These are phyloP conservation scores for Dicrurus megarhynchus DNA, from an alignment of 2,113 vertebrate species.

Conservation along the genomic window DNA sequence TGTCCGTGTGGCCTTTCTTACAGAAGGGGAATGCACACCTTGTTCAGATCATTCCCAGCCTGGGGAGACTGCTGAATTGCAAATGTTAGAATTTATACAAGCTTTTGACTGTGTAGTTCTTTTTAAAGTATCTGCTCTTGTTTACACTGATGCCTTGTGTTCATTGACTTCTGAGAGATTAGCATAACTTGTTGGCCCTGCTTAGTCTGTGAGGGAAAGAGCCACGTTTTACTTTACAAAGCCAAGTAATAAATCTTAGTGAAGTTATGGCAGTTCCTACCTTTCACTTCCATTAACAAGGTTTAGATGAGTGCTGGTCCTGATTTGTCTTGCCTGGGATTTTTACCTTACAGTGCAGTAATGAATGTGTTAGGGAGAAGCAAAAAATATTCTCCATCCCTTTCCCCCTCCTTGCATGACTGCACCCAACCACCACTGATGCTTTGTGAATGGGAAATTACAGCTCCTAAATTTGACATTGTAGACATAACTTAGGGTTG, in stretches of 20 bases:
- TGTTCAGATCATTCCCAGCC: not conserved
- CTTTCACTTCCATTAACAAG: not conserved
- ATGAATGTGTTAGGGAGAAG: not conserved
- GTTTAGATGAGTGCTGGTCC: not conserved
- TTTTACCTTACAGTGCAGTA: not conserved
- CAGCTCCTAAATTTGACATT: not conserved
- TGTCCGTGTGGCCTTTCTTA: not conserved
- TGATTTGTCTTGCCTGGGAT: not conserved
- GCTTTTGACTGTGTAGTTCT: not conserved
- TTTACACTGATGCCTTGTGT: not conserved
- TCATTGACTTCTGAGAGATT: not conserved
- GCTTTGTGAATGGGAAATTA: not conserved
- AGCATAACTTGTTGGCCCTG: not conserved
- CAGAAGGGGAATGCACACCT: rapidly evolving
- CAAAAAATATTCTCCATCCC: not conserved
- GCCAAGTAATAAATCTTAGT: not conserved
- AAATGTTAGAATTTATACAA: not conserved
- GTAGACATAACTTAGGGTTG: not conserved
- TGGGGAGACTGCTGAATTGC: not conserved
- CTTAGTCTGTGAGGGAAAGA: not conserved
- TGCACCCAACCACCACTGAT: not conserved
- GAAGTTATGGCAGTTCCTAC: not conserved
- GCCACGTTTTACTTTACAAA: not conserved
- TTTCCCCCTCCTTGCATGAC: not conserved
- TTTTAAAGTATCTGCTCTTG: not conserved